Conservation (phyloP, 2,888 invertebrate genomes). For the Eupithecia subumbrata region DNA sequence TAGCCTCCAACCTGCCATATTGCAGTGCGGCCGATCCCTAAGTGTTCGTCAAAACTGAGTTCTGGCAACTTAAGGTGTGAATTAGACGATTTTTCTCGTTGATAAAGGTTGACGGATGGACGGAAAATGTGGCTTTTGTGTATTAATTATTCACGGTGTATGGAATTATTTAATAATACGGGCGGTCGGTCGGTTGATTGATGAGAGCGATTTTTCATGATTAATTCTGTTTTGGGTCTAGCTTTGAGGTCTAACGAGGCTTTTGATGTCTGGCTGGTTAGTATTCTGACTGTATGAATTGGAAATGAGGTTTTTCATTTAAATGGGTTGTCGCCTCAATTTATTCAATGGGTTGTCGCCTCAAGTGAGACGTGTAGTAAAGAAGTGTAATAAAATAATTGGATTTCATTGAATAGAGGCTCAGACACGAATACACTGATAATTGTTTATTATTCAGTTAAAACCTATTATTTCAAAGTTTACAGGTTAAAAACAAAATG, state of each 20-base stretch:
- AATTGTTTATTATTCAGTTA: no score
- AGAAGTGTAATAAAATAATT: no score
- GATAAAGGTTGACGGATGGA: conserved; percentile 80
- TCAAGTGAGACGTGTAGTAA: no score
- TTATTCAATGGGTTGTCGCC: no score
- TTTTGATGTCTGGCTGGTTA: background rate
- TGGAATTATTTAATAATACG: conserved; percentile 78
- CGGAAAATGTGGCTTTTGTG: conserved; percentile 71
- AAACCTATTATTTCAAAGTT: no score
- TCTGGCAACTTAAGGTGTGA: conserved; percentile 67
- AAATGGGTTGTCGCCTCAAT: no score
- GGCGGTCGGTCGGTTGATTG: conserved; percentile 64
- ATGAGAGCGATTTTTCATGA: conserved; percentile 61
- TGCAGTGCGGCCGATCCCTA: background rate
- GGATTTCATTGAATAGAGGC: no score
- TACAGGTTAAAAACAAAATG: no score
- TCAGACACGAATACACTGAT: no score
- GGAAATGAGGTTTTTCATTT: no score
- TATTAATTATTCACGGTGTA: conserved; percentile 78
- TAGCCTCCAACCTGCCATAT: background rate
- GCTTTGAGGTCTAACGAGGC: conserved; percentile 41
- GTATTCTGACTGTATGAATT: no score
- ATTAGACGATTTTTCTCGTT: conserved; percentile 80
- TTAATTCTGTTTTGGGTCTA: conserved; percentile 49
- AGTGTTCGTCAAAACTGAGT: background rate